phyloP scores from a whole-genome alignment of 1,140 invertebrate genomes.

The Pemphigus obesinymphae region DNA sequence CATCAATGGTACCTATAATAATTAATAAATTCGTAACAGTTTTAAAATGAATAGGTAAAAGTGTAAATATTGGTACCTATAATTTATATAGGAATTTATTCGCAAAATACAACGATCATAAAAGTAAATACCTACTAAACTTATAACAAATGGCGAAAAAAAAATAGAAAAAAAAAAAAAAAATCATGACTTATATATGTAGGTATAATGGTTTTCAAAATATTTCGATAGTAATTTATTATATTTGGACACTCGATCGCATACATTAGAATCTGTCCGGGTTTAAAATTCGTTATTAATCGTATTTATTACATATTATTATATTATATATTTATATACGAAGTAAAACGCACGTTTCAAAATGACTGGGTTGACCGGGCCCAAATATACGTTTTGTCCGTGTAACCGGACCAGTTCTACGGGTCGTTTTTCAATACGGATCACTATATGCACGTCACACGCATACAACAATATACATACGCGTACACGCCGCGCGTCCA shows the following conservation, averaged over 20 bases:
- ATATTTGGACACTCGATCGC: not conserved
- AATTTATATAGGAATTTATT: no score
- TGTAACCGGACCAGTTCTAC: not conserved
- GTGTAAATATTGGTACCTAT: no score
- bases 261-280: not conserved
- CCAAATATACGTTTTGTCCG: not conserved
- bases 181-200: no score
- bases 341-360: not conserved
- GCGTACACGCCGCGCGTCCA: not conserved
- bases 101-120: no score
- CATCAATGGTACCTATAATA: no score
- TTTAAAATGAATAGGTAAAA: no score
- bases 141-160: no score
- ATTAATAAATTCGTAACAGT: no score
- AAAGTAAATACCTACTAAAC: no score
- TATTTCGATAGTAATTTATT: no score
- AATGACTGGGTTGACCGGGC: not conserved
- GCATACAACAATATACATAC: not conserved
- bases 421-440: slow-evolving; percentile 17
- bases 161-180: no score
- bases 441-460: not conserved
- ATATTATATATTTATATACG: not conserved
- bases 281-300: not conserved
- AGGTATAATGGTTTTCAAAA: no score
- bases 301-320: not conserved